These are phyloP conservation scores for Vanacampus margaritifer DNA, from an alignment of 2,113 vertebrate species.

Conservation along the genomic window DNA sequence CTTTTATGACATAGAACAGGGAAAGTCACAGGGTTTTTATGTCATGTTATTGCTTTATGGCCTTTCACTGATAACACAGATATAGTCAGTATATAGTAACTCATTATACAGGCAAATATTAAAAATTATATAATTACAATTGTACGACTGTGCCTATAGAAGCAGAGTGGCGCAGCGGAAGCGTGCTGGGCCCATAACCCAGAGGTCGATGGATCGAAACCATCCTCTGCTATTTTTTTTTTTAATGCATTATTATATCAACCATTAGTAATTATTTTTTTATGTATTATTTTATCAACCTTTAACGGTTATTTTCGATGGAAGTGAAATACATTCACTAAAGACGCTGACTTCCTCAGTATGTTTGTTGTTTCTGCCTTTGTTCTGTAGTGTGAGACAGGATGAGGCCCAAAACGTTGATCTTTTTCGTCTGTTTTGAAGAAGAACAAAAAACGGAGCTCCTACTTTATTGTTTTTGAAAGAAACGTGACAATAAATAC, in stretches of 20 bases:
- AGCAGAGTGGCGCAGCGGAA: conserved; percentile 82
- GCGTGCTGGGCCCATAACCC: conserved; percentile 82
- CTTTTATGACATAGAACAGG: conserved; percentile 15
- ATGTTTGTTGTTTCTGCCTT: conserved; percentile 22
- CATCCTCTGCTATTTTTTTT: conserved; percentile 73
- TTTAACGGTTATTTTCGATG: too few relatives aligned
- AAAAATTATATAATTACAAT: too few relatives aligned
- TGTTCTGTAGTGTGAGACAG: conserved; percentile 44
- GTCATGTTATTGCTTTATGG: conserved; percentile 9
- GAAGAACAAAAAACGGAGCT: not conserved
- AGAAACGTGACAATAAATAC: not conserved
- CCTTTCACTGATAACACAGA: not conserved
- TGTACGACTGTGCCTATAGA: too few relatives aligned
- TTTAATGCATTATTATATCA: too few relatives aligned
- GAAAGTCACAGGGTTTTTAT: not conserved
- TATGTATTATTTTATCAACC: too few relatives aligned
- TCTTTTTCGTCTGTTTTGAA: not conserved
- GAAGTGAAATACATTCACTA: not conserved
- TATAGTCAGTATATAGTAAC: conserved; percentile 5
- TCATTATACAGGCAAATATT: not conserved
- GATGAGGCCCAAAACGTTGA: not conserved
- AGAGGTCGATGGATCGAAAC: conserved; percentile 83
- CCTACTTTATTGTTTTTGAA: not conserved
- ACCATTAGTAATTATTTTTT: too few relatives aligned
- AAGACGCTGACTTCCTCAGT: conserved; percentile 16